These are phyloP conservation scores for Schizaphis graminum DNA, from an alignment of 2,888 invertebrate species.

Conservation along the genomic window DNA sequence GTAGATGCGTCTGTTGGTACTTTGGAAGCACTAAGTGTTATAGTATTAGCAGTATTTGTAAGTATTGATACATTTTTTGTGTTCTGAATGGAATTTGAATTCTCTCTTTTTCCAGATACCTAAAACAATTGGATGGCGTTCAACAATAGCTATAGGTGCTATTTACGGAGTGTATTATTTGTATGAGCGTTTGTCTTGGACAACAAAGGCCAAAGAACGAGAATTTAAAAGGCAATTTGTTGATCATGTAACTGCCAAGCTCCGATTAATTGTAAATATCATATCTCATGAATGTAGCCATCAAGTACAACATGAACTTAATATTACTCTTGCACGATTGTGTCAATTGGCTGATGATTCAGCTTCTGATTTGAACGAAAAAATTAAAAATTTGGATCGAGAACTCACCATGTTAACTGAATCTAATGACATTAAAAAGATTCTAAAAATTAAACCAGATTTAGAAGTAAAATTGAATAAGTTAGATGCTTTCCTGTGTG, in stretches of 20 bases:
- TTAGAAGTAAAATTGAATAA: conserved; percentile 92
- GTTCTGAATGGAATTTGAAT: neutral
- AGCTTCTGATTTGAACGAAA: conserved; percentile 87
- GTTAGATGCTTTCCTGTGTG: conserved; percentile 86
- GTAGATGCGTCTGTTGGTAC: conserved; percentile 87
- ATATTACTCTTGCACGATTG: conserved; percentile 92
- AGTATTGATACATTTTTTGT: conserved; percentile 70
- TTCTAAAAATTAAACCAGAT: conserved; percentile 92
- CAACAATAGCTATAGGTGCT: conserved; percentile 85
- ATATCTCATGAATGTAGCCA: conserved; percentile 98
- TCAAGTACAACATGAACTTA: conserved; percentile 94
- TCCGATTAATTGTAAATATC: conserved; percentile 93
- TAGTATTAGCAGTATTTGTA: conserved; percentile 93
- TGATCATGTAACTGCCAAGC: conserved; percentile 90
- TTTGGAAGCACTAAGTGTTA: conserved; percentile 95
- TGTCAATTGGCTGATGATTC: conserved; percentile 94
- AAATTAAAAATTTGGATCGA: conserved; percentile 81
- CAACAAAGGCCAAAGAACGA: conserved; percentile 93
- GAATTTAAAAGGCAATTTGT: conserved; percentile 96
- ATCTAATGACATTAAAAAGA: conserved; percentile 84
- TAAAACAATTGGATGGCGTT: conserved; percentile 97
- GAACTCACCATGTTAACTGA: conserved; percentile 83
- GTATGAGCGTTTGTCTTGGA: conserved; percentile 98
- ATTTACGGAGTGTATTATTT: conserved; percentile 92
- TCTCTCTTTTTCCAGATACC: conserved; percentile 77